phyloP scores from a whole-genome alignment of 2,888 invertebrate genomes.

The Himalopsyche japonica region DNA sequence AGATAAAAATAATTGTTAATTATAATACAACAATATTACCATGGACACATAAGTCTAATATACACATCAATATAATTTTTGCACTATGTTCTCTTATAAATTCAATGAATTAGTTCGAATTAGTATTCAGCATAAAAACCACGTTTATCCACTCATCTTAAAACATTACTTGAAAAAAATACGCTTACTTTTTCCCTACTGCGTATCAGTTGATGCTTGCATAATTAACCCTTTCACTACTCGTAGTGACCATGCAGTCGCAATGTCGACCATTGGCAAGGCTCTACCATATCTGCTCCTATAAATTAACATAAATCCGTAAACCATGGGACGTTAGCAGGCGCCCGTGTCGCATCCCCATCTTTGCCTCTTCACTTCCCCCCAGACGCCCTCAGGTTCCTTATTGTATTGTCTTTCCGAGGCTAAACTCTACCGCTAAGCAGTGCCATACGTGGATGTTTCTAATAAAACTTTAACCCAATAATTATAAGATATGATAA shows the following conservation, averaged over 20 bases:
- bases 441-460: background rate
- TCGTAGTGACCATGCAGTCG: background rate
- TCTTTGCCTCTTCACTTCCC: background rate
- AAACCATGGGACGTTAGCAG: background rate
- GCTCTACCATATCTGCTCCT: background rate
- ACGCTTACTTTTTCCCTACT: too few relatives aligned
- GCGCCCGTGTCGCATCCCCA: background rate
- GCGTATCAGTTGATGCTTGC: background rate
- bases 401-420: conserved; percentile 21
- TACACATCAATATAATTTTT: too few relatives aligned
- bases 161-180: too few relatives aligned
- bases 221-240: background rate
- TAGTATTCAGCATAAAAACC: too few relatives aligned
- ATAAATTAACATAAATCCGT: conserved; percentile 23
- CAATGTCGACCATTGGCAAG: background rate
- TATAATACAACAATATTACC: too few relatives aligned
- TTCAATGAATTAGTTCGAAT: too few relatives aligned
- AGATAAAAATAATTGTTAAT: too few relatives aligned
- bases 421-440: background rate
- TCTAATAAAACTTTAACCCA: background rate
- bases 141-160: too few relatives aligned
- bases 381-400: background rate
- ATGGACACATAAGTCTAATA: too few relatives aligned
- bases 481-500: too few relatives aligned
- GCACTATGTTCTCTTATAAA: too few relatives aligned